These are phyloP conservation scores for Ylistrum balloti DNA, from an alignment of 1,140 invertebrate species.

Conservation along the genomic window DNA sequence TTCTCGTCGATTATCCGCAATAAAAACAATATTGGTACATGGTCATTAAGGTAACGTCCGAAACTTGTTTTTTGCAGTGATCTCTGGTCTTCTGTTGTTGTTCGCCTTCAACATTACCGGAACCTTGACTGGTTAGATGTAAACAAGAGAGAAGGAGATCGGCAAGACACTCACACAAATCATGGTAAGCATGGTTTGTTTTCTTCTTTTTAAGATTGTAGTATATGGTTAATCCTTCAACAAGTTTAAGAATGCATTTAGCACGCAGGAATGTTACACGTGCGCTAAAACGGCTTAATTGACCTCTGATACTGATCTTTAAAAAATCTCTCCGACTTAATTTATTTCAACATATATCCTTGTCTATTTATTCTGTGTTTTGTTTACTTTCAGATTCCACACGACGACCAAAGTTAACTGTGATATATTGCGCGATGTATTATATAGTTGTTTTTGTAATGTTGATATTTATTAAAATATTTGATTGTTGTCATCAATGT, in stretches of 20 bases:
- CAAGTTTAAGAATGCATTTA: too few species aligned
- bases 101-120: constrained; percentile 16
- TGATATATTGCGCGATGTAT: not conserved
- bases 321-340: too few species aligned
- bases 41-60: too few species aligned
- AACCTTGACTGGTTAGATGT: constrained; percentile 20
- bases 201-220: too few species aligned
- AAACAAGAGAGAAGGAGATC: not conserved
- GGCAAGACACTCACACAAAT: not conserved
- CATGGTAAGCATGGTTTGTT: not conserved
- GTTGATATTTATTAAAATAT: not conserved
- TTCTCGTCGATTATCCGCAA: too few species aligned
- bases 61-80: not conserved
- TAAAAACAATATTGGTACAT: too few species aligned
- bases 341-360: too few species aligned
- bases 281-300: too few species aligned
- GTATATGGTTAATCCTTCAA: too few species aligned
- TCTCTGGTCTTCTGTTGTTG: constrained; percentile 1
- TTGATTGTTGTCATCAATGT: not conserved
- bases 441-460: not conserved
- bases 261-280: too few species aligned
- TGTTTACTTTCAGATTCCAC: not conserved
- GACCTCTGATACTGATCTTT: too few species aligned
- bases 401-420: not conserved
- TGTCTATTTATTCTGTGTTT: not conserved